These are phyloP conservation scores for Leptothorax acervorum DNA, from an alignment of 2,888 invertebrate species.

Conservation along the genomic window DNA sequence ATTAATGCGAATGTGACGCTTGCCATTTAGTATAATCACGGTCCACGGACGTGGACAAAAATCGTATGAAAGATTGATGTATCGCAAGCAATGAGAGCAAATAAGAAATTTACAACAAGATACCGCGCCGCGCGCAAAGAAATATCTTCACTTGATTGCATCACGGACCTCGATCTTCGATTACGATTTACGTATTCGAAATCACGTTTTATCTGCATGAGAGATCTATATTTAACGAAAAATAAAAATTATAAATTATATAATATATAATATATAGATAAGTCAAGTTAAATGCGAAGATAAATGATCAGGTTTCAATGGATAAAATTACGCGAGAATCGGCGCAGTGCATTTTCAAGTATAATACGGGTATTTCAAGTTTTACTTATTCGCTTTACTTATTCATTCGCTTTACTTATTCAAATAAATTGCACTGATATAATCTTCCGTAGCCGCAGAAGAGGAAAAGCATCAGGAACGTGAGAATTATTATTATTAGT, in stretches of 20 bases:
- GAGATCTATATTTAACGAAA: neutral
- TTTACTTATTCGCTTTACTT: neutral
- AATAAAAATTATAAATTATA: neutral
- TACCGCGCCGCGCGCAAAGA: neutral
- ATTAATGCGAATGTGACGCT: neutral
- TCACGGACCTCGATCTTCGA: neutral
- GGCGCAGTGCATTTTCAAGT: too few species aligned
- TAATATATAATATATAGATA: neutral
- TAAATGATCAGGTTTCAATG: neutral
- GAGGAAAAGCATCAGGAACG: neutral
- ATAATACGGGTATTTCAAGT: neutral
- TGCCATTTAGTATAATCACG: conserved; percentile 11
- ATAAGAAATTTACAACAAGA: neutral
- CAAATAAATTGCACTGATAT: neutral
- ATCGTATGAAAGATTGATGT: neutral
- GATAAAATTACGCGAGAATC: neutral
- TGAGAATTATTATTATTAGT: conserved; percentile 1
- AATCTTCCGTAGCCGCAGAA: neutral
- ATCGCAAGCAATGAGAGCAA: neutral
- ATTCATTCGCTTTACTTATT: neutral
- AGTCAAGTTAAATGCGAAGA: neutral
- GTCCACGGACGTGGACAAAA: neutral
- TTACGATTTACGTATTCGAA: neutral
- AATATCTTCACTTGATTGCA: neutral
- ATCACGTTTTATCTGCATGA: neutral